A percentile compares a stretch with the other conserved stretches of the same genome.
These are phyloP conservation scores for Forbesichthys agassizii DNA, from an alignment of 2,113 vertebrate species.

Conservation along the genomic window DNA sequence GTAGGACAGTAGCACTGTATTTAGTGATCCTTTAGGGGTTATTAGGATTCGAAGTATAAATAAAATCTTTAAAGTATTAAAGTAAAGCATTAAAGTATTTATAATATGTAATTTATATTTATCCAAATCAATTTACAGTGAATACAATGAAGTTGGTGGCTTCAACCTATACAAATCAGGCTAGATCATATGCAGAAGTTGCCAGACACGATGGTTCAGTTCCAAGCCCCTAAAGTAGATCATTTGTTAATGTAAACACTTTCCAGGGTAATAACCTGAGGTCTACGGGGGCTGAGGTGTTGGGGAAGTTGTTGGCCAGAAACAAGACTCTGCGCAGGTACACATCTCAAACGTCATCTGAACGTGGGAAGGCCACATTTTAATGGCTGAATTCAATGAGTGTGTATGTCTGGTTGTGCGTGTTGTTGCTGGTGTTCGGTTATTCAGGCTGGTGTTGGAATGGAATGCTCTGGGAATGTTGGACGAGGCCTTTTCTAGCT, in stretches of 20 bases:
- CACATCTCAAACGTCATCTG: conserved; percentile 27
- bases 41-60: not conserved
- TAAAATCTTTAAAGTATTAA: too few species aligned
- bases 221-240: too few species aligned
- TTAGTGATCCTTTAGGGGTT: not conserved
- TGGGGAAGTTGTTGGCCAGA: conserved; percentile 85
- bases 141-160: not conserved
- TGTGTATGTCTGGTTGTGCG: not conserved
- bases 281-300: conserved; percentile 79
- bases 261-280: conserved; percentile 92
- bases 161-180: not conserved
- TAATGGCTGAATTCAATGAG: not conserved
- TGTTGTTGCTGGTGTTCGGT: not conserved
- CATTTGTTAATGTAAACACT: not conserved
- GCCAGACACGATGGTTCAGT: not conserved
- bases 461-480: conserved; percentile 91
- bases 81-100: not conserved
- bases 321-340: conserved; percentile 88
- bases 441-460: conserved; percentile 85
- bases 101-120: not conserved
- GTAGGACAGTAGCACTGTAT: too few species aligned
- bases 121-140: too few species aligned
- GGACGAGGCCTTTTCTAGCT: conserved; percentile 87
- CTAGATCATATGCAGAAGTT: not conserved
- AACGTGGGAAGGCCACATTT: not conserved